phyloP scores from a whole-genome alignment of 2,113 vertebrate genomes.

The Physeter macrocephalus region DNA sequence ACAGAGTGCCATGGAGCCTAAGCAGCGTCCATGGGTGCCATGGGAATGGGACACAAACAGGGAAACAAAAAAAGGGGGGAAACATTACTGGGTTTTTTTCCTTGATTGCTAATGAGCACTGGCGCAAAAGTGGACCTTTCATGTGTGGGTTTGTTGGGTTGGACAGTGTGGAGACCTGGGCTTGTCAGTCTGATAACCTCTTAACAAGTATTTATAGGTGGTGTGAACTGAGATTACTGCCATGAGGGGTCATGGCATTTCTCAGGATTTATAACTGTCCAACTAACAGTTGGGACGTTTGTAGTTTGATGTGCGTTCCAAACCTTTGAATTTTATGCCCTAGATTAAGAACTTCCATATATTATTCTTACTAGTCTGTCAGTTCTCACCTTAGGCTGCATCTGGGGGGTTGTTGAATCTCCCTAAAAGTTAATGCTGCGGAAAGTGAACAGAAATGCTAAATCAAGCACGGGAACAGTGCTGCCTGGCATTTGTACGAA shows the following conservation, averaged over 20 bases:
- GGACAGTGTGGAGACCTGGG: not conserved
- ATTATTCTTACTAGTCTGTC: not conserved
- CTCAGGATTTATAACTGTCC: not conserved
- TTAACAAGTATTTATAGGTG: not conserved
- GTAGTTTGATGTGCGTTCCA: not conserved
- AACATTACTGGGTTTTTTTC: not conserved
- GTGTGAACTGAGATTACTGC: not conserved
- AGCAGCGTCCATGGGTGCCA: not conserved
- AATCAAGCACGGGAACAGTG: constrained; percentile 56
- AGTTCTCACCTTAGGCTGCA: not conserved
- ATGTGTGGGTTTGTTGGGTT: not conserved
- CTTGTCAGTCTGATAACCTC: not conserved
- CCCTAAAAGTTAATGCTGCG: constrained; percentile 41
- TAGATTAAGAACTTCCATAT: not conserved
- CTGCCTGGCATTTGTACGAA: constrained; percentile 65
- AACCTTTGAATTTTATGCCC: not conserved
- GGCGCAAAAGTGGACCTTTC: not conserved
- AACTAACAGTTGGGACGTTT: not conserved
- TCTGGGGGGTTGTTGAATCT: constrained; percentile 28
- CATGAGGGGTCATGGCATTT: not conserved
- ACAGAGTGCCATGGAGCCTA: not conserved
- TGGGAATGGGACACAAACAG: not conserved
- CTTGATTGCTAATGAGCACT: not conserved
- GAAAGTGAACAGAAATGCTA: constrained; percentile 65
- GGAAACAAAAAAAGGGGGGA: not conserved